These are phyloP conservation scores for Seladonia tumulorum DNA, from an alignment of 2,888 invertebrate genomes.

Conservation along the genomic window DNA sequence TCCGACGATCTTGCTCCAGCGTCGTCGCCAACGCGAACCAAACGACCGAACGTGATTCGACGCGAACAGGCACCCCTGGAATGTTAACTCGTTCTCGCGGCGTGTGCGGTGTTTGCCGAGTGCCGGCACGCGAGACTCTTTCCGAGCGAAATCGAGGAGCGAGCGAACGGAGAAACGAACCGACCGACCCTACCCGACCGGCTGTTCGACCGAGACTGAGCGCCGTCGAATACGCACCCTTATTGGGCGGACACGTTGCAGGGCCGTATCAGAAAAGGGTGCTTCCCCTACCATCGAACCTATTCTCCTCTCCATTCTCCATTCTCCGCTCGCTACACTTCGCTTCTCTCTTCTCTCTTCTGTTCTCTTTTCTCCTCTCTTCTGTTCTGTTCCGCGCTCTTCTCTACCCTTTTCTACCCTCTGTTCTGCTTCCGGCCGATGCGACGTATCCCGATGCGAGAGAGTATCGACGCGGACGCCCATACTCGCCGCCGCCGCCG, in stretches of 20 bases:
- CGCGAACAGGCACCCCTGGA: not conserved
- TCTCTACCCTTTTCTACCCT: not conserved
- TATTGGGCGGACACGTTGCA: slow-evolving; percentile 63
- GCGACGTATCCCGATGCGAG: slow-evolving; percentile 38
- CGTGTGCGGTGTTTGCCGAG: not conserved
- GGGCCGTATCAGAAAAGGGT: slow-evolving; percentile 66
- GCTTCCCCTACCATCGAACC: slow-evolving; percentile 21
- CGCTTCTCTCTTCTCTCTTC: not conserved
- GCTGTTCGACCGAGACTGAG: slow-evolving; percentile 72
- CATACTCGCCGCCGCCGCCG: slow-evolving; percentile 20
- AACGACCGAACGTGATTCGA: not conserved
- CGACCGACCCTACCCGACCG: slow-evolving; percentile 38
- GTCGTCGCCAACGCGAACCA: not conserved
- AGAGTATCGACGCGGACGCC: slow-evolving; percentile 58
- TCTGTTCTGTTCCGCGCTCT: not conserved
- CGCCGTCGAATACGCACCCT: slow-evolving; percentile 61
- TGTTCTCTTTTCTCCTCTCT: not conserved
- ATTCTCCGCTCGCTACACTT: not conserved
- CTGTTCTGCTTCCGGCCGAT: slow-evolving; percentile 19
- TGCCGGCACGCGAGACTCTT: slow-evolving; percentile 17
- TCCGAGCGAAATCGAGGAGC: slow-evolving; percentile 9
- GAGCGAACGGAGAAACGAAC: not conserved
- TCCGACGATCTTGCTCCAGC: not conserved
- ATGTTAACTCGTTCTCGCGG: not conserved
- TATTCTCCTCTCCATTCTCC: not conserved